These are phyloP conservation scores for Ceryle rudis DNA, from an alignment of 2,797 vertebrate genomes.

Conservation along the genomic window DNA sequence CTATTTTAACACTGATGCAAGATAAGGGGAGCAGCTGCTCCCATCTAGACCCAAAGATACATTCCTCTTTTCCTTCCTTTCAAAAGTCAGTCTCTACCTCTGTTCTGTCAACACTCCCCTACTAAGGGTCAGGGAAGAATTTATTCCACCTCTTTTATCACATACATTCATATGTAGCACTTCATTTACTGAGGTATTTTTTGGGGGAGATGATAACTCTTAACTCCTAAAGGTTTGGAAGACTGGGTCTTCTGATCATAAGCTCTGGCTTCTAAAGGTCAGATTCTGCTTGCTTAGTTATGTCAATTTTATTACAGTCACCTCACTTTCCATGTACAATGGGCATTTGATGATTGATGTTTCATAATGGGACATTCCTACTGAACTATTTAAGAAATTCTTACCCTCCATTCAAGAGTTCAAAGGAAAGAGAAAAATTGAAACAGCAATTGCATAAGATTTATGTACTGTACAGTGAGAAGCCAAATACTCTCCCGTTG, in stretches of 20 bases:
- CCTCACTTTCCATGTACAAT: constrained; percentile 67
- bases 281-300: constrained; percentile 61
- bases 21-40: constrained; percentile 59
- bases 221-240: constrained; percentile 61
- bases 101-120: constrained; percentile 70
- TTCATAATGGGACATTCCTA: constrained; percentile 59
- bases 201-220: constrained; percentile 60
- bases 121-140: constrained; percentile 53
- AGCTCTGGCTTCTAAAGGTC: constrained; percentile 69
- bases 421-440: constrained; percentile 72
- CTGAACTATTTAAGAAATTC: constrained; percentile 64
- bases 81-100: constrained; percentile 52
- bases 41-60: constrained; percentile 33
- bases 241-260: constrained; percentile 48
- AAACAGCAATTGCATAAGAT: constrained; percentile 59
- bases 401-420: constrained; percentile 63
- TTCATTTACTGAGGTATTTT: constrained; percentile 71
- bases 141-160: constrained; percentile 70
- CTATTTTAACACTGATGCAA: constrained; percentile 56
- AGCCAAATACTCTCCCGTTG: constrained; percentile 61
- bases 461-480: constrained; percentile 75
- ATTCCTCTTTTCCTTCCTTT: constrained; percentile 35
- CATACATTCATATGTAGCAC: constrained; percentile 61
- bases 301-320: constrained; percentile 70
- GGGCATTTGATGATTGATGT: constrained; percentile 61